Conservation (phyloP, 2,888 invertebrate genomes). For the Andrena minutula region DNA sequence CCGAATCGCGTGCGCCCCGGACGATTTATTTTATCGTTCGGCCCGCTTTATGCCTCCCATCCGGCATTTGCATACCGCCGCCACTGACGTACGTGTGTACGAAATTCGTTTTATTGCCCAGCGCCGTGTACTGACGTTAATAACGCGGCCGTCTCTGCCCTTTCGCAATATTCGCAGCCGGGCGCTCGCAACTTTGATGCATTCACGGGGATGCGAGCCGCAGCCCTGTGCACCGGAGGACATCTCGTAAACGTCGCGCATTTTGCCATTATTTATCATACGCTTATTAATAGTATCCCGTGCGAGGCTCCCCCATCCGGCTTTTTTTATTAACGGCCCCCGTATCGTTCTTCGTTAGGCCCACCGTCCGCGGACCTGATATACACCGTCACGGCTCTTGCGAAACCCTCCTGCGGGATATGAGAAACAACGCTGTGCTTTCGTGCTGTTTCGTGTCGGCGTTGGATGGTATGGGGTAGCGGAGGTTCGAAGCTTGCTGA, state of each 20-base stretch:
- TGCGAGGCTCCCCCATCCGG: neutral
- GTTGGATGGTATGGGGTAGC: no score
- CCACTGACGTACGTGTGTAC: slow-evolving; percentile 54
- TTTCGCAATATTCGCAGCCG: slow-evolving; percentile 16
- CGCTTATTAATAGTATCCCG: slow-evolving; percentile 46
- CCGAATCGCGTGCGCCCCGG: slow-evolving; percentile 59
- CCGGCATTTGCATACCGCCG: slow-evolving; percentile 60
- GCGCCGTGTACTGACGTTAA: slow-evolving; percentile 53
- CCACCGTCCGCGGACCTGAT: neutral
- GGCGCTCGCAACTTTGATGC: slow-evolving; percentile 38
- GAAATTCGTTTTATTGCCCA: slow-evolving; percentile 60
- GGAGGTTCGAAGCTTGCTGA: no score
- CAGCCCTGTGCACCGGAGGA: neutral
- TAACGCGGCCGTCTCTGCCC: slow-evolving; percentile 37
- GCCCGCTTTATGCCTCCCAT: slow-evolving; percentile 57
- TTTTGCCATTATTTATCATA: slow-evolving; percentile 33
- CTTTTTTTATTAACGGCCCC: slow-evolving; percentile 8
- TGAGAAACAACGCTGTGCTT: no score
- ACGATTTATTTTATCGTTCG: slow-evolving; percentile 66
- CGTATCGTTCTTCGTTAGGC: slow-evolving; percentile 16
- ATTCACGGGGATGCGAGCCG: slow-evolving; percentile 18
- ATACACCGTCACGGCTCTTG: neutral
- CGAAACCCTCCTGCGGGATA: no score
- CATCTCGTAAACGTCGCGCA: slow-evolving; percentile 40
- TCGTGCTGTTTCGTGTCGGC: no score